phyloP scores from a whole-genome alignment of 2,888 invertebrate species.

The Cremastinae sp. region DNA sequence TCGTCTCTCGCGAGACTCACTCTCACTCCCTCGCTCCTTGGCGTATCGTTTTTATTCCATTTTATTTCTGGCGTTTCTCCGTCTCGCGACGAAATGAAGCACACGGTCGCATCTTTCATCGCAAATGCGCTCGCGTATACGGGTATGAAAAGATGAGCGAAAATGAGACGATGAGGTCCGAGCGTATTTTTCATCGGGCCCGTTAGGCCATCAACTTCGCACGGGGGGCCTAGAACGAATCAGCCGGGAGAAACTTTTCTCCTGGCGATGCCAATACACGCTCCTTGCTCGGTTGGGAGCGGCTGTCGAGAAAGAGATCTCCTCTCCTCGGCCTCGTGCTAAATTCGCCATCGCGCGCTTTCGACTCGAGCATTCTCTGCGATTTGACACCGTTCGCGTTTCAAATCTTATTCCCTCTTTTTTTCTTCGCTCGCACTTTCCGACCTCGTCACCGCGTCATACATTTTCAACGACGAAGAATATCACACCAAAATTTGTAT shows the following conservation, averaged over 20 bases:
- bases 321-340: constrained; percentile 58
- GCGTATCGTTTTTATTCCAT: constrained; percentile 31
- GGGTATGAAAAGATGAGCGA: constrained; percentile 25
- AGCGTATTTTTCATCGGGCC: constrained; percentile 54
- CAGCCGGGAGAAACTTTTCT: constrained; percentile 13
- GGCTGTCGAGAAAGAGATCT: constrained; percentile 41
- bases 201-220: constrained; percentile 51
- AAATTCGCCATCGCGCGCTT: constrained; percentile 62
- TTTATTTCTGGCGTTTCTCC: constrained; percentile 27
- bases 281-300: constrained; percentile 49
- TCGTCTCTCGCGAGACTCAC: neutral
- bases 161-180: constrained; percentile 24
- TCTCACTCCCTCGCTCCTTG: constrained; percentile 17
- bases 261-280: constrained; percentile 40
- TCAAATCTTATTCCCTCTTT: too few relatives aligned
- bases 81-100: constrained; percentile 20
- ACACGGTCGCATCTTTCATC: constrained; percentile 8
- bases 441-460: too few relatives aligned
- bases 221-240: constrained; percentile 41
- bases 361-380: constrained; percentile 60
- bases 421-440: too few relatives aligned
- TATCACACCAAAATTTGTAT: too few relatives aligned
- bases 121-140: neutral
- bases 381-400: constrained; percentile 61
- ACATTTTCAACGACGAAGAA: too few relatives aligned